Evolutionary conservation across 2,797 vertebrate species (phyloP).

Genomic region (Hyperoplus lanceolatus): DNA sequence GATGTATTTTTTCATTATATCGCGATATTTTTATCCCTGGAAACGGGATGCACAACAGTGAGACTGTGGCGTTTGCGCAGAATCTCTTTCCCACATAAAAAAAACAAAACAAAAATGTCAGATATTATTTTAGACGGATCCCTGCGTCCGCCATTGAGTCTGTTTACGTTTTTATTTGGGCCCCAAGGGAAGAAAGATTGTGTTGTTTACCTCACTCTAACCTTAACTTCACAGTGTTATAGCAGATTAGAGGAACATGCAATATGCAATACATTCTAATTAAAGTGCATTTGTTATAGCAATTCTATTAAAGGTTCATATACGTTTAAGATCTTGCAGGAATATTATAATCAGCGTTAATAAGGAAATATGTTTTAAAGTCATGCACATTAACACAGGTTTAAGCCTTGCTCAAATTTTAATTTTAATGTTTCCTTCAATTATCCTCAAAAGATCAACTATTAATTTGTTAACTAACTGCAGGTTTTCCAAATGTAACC

Average conservation of each 20-base stretch:
- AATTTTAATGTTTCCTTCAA: too few relatives aligned
- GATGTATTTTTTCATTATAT: conserved; percentile 72
- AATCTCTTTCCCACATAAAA: background rate
- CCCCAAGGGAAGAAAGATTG: conserved; percentile 18
- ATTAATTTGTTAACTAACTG: too few relatives aligned
- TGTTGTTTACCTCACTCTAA: background rate
- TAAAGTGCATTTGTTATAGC: too few relatives aligned
- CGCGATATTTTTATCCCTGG: conserved; percentile 47
- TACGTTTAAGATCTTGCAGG: background rate
- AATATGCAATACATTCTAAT: too few relatives aligned
- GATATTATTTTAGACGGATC: conserved; percentile 42
- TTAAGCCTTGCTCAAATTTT: too few relatives aligned
- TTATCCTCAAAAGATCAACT: too few relatives aligned
- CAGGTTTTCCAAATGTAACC: too few relatives aligned
- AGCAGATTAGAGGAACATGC: too few relatives aligned
- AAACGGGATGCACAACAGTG: conserved; percentile 17
- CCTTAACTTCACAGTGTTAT: too few relatives aligned
- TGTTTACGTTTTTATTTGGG: conserved; percentile 46
- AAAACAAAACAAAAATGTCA: conserved; percentile 28
- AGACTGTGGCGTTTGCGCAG: conserved; percentile 47
- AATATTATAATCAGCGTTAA: background rate
- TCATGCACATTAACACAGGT: background rate
- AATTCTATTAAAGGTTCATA: too few relatives aligned
- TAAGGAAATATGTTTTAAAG: background rate
- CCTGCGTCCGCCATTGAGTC: conserved; percentile 34